A percentile compares a stretch with the other conserved stretches of the same genome.
Evolutionary conservation across 2,888 invertebrate species (phyloP).

Genomic region (Leucophenga maculata): DNA sequence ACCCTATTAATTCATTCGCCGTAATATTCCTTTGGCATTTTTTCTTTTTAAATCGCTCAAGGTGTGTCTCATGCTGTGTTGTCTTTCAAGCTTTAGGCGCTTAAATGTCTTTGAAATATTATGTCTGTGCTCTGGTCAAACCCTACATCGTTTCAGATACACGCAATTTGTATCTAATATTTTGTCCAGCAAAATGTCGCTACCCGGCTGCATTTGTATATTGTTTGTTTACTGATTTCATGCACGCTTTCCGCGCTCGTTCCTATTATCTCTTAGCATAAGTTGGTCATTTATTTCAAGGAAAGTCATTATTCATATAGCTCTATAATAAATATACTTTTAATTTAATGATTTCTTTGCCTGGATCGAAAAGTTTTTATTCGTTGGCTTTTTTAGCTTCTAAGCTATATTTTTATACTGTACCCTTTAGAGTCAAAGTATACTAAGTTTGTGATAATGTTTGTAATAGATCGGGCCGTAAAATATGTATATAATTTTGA

Average conservation of each 20-base stretch:
- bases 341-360: conserved; percentile 10
- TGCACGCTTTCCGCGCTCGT: conserved; percentile 9
- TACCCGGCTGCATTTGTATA: not conserved
- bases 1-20: not conserved
- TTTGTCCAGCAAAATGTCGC: too few species aligned
- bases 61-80: conserved; percentile 10
- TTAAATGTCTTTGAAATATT: conserved; percentile 1
- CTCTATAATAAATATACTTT: not conserved
- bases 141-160: not conserved
- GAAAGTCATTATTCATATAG: not conserved
- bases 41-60: not conserved
- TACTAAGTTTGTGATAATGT: too few species aligned
- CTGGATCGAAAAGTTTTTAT: not conserved
- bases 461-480: too few species aligned
- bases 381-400: not conserved
- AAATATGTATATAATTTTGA: too few species aligned
- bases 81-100: conserved; percentile 15
- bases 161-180: not conserved
- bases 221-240: conserved; percentile 18
- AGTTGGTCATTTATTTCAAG: not conserved
- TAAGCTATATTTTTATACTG: not conserved
- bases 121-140: not conserved
- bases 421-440: too few species aligned
- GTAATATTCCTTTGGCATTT: too few species aligned
- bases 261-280: not conserved